Evolutionary conservation across 2,797 vertebrate genomes (phyloP), one percentile per base, ranked within the genome.

Genomic region (Cynodonichthys magdalenae): DNA sequence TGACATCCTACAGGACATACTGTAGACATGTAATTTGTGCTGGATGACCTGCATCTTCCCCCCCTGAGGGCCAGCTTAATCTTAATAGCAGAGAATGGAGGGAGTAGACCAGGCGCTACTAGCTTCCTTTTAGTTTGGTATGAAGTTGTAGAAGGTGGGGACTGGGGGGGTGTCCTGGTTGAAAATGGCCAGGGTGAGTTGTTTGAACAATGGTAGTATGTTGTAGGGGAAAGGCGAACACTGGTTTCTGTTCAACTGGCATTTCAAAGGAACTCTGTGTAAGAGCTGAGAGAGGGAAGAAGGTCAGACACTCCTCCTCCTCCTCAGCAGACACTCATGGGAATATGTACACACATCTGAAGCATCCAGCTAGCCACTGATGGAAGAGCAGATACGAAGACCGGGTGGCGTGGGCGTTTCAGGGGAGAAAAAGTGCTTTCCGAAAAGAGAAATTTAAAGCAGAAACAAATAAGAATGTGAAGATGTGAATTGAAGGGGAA

Each of bases 241-340:
- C 81, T 85, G 85, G 63, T 77, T 75, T 90, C 90, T 90, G 89
- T 89, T 93, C 82, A 82, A 14, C 11, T 83, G 85, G 89, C 87
- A 86, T 75, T 69, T 91, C 74, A 91, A 86, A 90, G 84, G 79
- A 83, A 82, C 84, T 84, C 77, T 87, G 81, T 89, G 82, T 79
- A 78, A 69, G 65, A 55, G 63, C 53, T 1, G 44, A 67, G 65
- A 62, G 78, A 77, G 81, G 66, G 79, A 81, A 79, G 70, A 82
- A 81, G 86, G 87, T 91, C 85, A 83, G 47, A 60, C 66, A 60
- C 57, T 50, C 47, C 15, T 28, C 27, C 50, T 50, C 47, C 15
- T 28, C 27, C 50, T 18, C 49, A 51, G 52, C 69, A 66, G 69
- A 75, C 60, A 56, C 70, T 44, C 54, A 53, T 20, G 49, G 45